Evolutionary conservation across 2,888 invertebrate genomes (phyloP).

Genomic region (Morinoia aosen): DNA sequence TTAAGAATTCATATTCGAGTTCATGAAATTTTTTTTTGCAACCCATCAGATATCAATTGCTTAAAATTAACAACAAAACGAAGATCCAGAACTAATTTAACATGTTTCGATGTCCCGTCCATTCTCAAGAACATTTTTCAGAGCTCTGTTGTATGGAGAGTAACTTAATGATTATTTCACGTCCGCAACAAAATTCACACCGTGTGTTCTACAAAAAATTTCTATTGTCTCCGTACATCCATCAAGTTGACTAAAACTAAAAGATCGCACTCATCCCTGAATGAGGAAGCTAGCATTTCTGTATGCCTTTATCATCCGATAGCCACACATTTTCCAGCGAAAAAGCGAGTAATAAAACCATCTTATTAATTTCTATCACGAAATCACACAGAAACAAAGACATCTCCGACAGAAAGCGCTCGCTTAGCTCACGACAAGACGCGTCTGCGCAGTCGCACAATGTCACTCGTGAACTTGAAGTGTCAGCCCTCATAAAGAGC

Average conservation of each 20-base stretch:
- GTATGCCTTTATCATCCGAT: neutral
- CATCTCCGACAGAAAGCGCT: slow-evolving; percentile 36
- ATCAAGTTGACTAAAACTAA: neutral
- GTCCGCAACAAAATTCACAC: neutral
- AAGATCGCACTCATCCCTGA: neutral
- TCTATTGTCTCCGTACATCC: neutral
- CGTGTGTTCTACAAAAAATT: neutral
- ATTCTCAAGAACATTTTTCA: no score
- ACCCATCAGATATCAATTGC: no score
- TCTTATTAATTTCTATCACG: slow-evolving; percentile 50
- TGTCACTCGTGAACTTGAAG: neutral
- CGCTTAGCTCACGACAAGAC: neutral
- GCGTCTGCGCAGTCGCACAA: neutral
- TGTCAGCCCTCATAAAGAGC: neutral
- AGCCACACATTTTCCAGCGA: neutral
- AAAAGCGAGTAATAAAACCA: slow-evolving; percentile 36
- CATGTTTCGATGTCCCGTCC: no score
- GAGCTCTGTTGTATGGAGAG: no score
- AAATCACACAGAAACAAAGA: slow-evolving; percentile 22
- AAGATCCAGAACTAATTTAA: no score
- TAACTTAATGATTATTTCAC: no score
- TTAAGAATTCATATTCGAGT: no score
- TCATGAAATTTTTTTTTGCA: no score
- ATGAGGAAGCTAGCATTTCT: neutral
- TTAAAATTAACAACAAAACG: no score